A percentile compares a stretch with the other conserved stretches of the same genome.
These are phyloP conservation scores for Hydriomena furcata DNA, from an alignment of 2,888 invertebrate species.

Conservation along the genomic window DNA sequence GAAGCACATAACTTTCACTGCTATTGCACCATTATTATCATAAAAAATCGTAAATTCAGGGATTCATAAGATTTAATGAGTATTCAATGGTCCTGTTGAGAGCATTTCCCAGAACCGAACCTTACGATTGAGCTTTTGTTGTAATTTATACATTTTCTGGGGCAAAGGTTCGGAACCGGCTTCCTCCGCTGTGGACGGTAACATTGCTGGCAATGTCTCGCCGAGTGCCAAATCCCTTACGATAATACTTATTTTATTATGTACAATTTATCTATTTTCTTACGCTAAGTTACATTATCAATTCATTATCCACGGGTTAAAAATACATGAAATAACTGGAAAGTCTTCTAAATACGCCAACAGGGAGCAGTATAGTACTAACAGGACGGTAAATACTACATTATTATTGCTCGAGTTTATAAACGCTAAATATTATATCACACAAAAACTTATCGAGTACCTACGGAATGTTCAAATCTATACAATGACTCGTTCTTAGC, in stretches of 20 bases:
- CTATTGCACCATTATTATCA: too few relatives aligned
- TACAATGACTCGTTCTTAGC: conserved; percentile 23
- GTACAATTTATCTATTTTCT: conserved; percentile 23
- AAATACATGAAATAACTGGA: conserved; percentile 1
- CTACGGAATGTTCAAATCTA: conserved; percentile 27
- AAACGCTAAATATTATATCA: conserved; percentile 27
- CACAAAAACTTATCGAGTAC: conserved; percentile 22
- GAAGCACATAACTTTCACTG: too few relatives aligned
- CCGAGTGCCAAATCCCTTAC: conserved; percentile 19
- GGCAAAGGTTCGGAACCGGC: not conserved
- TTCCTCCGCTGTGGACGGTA: conserved; percentile 18
- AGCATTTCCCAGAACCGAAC: not conserved
- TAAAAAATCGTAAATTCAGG: too few relatives aligned
- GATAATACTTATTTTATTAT: conserved; percentile 23
- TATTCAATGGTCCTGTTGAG: too few relatives aligned
- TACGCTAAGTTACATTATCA: conserved; percentile 16
- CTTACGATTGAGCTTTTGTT: not conserved
- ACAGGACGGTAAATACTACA: conserved; percentile 28
- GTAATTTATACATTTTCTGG: too few relatives aligned
- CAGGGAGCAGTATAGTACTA: conserved; percentile 6
- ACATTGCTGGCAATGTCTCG: conserved; percentile 20
- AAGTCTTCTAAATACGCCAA: not conserved
- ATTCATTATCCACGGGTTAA: conserved; percentile 4
- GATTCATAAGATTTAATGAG: too few relatives aligned
- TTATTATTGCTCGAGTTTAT: conserved; percentile 27